Percentiles rank a stretch among this genome's conserved stretches.
Evolutionary conservation across 2,888 invertebrate genomes (phyloP).

Genomic region (Amblyjoppa fuscipennis): DNA sequence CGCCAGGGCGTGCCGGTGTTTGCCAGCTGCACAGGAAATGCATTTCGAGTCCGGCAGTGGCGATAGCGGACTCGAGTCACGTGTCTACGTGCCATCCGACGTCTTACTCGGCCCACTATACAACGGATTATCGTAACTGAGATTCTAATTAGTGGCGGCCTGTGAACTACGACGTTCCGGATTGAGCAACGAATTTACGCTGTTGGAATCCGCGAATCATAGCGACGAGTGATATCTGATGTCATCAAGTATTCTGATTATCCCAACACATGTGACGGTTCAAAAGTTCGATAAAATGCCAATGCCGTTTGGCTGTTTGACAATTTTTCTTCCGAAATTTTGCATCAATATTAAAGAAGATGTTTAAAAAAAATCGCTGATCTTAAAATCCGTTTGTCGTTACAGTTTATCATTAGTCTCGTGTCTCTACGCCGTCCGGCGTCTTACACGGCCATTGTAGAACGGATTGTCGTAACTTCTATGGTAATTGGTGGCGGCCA

Average conservation of each 20-base stretch:
- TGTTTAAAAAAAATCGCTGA: too few relatives aligned
- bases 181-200: background rate
- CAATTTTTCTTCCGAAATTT: too few relatives aligned
- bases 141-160: background rate
- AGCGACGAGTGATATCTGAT: too few relatives aligned
- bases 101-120: slow-evolving; percentile 44
- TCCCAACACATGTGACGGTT: too few relatives aligned
- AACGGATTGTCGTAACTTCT: slow-evolving; percentile 3
- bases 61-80: slow-evolving; percentile 42
- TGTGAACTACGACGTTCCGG: background rate
- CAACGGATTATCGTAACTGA: slow-evolving; percentile 9
- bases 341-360: too few relatives aligned
- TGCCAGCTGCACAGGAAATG: background rate
- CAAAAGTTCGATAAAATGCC: too few relatives aligned
- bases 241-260: too few relatives aligned
- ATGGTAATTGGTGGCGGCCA: background rate
- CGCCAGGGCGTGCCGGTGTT: background rate
- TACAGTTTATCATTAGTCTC: slow-evolving; percentile 11
- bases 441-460: slow-evolving; percentile 44
- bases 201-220: too few relatives aligned
- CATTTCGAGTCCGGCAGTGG: slow-evolving; percentile 6
- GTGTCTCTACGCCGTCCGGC: slow-evolving; percentile 29
- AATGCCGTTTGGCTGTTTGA: too few relatives aligned
- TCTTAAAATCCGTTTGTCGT: too few relatives aligned
- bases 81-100: slow-evolving; percentile 29